Evolutionary conservation across 2,888 invertebrate species (phyloP).

Genomic region (Chloroclysta siterata): DNA sequence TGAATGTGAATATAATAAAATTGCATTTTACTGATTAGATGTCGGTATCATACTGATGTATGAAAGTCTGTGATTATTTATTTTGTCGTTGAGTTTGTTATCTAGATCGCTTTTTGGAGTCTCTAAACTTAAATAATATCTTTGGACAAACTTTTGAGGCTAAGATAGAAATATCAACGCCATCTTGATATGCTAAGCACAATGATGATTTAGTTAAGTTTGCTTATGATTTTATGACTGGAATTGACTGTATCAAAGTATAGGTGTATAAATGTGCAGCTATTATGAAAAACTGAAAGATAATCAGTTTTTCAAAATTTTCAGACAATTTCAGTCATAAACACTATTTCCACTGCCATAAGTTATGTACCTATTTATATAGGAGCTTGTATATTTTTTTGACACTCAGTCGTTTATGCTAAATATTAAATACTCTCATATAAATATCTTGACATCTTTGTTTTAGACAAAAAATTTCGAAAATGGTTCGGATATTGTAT

Average conservation of each 20-base stretch:
- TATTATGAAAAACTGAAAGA: not conserved
- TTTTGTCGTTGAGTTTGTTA: constrained; percentile 57
- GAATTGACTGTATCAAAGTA: constrained; percentile 11
- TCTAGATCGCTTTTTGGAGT: constrained; percentile 13
- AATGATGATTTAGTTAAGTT: constrained; percentile 45
- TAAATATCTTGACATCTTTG: not conserved
- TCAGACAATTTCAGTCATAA: constrained; percentile 13
- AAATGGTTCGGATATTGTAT: not conserved
- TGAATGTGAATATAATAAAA: constrained; percentile 22
- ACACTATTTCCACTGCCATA: constrained; percentile 47
- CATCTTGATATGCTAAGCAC: constrained; percentile 36
- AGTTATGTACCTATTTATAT: constrained; percentile 6
- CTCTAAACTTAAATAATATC: not conserved
- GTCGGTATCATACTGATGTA: constrained; percentile 54
- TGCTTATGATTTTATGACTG: constrained; percentile 44
- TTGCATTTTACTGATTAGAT: constrained; percentile 47
- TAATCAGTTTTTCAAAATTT: not conserved
- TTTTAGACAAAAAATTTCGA: not conserved
- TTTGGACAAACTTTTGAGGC: constrained; percentile 13
- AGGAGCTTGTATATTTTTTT: constrained; percentile 33
- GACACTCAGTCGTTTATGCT: constrained; percentile 6
- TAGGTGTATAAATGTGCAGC: not conserved
- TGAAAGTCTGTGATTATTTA: constrained; percentile 79
- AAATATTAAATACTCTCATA: not conserved
- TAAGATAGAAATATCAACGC: constrained; percentile 11